Conservation (phyloP, 1,140 invertebrate genomes). For the Penaeus chinensis region DNA sequence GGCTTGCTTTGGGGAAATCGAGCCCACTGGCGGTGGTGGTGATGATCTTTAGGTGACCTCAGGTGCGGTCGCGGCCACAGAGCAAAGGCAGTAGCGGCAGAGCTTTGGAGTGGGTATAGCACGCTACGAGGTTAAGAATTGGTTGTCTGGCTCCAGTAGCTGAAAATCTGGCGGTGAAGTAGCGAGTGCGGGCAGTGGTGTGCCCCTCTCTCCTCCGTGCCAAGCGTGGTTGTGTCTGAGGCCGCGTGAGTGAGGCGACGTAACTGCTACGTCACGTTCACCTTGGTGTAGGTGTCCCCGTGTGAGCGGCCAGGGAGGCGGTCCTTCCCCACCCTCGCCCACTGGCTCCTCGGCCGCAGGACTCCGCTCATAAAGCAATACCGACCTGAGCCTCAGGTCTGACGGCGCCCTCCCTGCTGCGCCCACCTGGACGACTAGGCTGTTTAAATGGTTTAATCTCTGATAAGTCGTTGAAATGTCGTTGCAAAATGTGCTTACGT, state of each 20-base stretch:
- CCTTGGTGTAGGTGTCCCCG: conserved; percentile 55
- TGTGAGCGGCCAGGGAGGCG: conserved; percentile 51
- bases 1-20: conserved; percentile 41
- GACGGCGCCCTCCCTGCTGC: conserved; percentile 52
- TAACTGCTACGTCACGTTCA: conserved; percentile 56
- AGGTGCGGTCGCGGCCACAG: conserved; percentile 21
- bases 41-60: conserved; percentile 38
- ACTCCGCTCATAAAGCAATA: conserved; percentile 58
- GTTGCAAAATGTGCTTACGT: conserved; percentile 61
- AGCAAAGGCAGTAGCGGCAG: conserved; percentile 28
- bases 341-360: conserved; percentile 28
- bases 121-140: too few species aligned
- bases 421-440: conserved; percentile 56
- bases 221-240: conserved; percentile 61
- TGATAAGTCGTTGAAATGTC: conserved; percentile 61
- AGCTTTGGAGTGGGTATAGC: conserved; percentile 30
- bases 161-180: not conserved
- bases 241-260: conserved; percentile 55
- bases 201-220: conserved; percentile 59
- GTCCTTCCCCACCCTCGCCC: conserved; percentile 38
- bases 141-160: too few species aligned
- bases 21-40: conserved; percentile 45
- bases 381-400: conserved; percentile 56
- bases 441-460: conserved; percentile 60
- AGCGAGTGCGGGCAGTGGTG: conserved; percentile 5